Evolutionary conservation across 2,113 vertebrate genomes (phyloP), one percentile per base, ranked within the genome.

Genomic region (Rhadina sibilatrix): DNA sequence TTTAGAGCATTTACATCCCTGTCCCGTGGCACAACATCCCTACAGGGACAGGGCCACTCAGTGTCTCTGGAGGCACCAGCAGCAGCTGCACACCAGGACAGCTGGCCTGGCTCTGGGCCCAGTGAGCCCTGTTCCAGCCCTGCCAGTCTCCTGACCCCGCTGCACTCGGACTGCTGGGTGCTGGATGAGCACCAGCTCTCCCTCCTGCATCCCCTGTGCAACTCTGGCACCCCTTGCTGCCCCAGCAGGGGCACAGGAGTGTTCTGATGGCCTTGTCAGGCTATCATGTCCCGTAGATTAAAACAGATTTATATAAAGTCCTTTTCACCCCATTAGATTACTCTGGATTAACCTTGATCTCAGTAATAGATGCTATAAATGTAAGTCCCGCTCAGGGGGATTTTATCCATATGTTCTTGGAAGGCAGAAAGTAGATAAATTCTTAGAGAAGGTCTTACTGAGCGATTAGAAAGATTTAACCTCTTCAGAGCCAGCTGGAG

Each of bases 301-400:
- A 95, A 87, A 77, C 87, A 94, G 97, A 96, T 97, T 95, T 95
- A 96, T 94, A 87, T 88, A 93, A 96, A 95, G 96, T 94, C 95
- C 94, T 94, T 97, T 96, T 96, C 96, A 95, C 95, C 97, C 97
- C 95, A 95, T 96, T 96, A 94, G 91, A 96, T 97, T 96, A 94
- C 97, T 96, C 94, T 96, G 97, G 96, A 96, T 96, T 97, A 96
- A 96, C 95, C 96, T 96, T 95, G 95, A 96, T 97, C 95, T 96
- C 92, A 94, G 97, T 96, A 96, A 95, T 96, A 96, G 97, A 97
- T 94, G 95, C 89, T 97, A 85, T 97, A 95, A 97, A 94, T 94
- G 93, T 92, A 95, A 97, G 95, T 94, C 96, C 94, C 4, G 83
- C 96, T 95, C 95, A 91, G 94, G 92, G 94, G 97, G 94, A 96